Conservation (phyloP, 2,888 invertebrate genomes). For the Trachelus iudaicus region DNA sequence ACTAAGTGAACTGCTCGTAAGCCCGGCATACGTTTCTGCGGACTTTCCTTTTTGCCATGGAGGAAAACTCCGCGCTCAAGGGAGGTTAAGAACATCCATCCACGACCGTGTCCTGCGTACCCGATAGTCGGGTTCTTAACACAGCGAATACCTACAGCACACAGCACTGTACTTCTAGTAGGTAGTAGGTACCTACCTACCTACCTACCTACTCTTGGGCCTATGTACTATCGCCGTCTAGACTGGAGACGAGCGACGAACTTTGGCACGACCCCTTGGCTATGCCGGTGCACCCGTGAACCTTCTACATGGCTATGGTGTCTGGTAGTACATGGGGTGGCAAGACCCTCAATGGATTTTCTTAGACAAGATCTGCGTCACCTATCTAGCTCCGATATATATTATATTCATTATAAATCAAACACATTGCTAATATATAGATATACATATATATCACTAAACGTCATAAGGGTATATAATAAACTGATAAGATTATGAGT, state of each 20-base stretch:
- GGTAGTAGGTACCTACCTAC: background rate
- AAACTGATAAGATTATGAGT: too few species aligned
- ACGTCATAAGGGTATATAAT: too few species aligned
- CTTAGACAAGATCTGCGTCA: background rate
- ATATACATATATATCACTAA: too few species aligned
- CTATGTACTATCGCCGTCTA: constrained; percentile 1
- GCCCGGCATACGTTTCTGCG: background rate
- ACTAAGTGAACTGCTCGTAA: background rate
- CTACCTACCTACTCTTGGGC: background rate
- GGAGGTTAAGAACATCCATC: background rate
- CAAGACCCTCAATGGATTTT: background rate
- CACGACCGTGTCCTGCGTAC: background rate
- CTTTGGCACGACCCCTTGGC: background rate
- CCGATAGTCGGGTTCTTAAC: background rate
- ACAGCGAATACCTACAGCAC: background rate
- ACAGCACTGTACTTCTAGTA: background rate
- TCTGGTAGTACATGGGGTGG: background rate
- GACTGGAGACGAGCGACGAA: constrained; percentile 5
- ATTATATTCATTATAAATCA: background rate
- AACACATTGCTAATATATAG: too few species aligned
- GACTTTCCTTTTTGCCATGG: background rate
- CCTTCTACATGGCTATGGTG: background rate
- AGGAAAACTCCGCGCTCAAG: background rate
- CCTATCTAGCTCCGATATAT: background rate
- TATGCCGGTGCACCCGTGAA: background rate